Conservation (phyloP, 2,797 vertebrate species). For the Chanos chanos region DNA sequence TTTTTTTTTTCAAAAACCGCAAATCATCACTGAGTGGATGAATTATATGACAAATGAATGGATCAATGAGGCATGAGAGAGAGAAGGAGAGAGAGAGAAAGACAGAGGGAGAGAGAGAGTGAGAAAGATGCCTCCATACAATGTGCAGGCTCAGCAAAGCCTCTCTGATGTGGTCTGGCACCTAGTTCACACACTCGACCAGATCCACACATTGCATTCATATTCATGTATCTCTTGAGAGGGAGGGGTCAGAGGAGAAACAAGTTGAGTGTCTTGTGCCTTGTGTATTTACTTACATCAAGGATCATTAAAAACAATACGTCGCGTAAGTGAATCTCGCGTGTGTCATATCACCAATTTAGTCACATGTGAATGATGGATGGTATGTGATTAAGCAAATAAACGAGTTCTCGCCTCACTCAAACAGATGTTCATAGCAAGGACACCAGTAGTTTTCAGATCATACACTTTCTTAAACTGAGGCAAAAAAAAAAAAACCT, state of each 20-base stretch:
- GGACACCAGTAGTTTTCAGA: no score
- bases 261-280: conserved; percentile 29
- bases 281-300: conserved; percentile 70
- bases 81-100: conserved; percentile 42
- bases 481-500: background rate
- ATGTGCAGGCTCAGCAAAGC: conserved; percentile 76
- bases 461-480: background rate
- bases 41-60: conserved; percentile 32
- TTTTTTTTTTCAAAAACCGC: conserved; percentile 24
- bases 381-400: conserved; percentile 68
- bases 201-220: conserved; percentile 75
- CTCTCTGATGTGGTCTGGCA: conserved; percentile 89
- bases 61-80: conserved; percentile 62
- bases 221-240: conserved; percentile 67
- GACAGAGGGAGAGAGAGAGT: conserved; percentile 36
- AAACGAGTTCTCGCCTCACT: no score
- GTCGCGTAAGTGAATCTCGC: conserved; percentile 62
- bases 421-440: conserved; percentile 28
- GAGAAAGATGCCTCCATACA: conserved; percentile 61
- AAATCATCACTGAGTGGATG: conserved; percentile 36
- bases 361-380: conserved; percentile 70
- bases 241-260: conserved; percentile 36
- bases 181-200: conserved; percentile 81
- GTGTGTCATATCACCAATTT: conserved; percentile 71
- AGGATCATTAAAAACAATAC: conserved; percentile 65